Evolutionary conservation across 2,797 vertebrate genomes (phyloP), one percentile per base, ranked within the genome.

Genomic region (Phataginus tetradactyla): DNA sequence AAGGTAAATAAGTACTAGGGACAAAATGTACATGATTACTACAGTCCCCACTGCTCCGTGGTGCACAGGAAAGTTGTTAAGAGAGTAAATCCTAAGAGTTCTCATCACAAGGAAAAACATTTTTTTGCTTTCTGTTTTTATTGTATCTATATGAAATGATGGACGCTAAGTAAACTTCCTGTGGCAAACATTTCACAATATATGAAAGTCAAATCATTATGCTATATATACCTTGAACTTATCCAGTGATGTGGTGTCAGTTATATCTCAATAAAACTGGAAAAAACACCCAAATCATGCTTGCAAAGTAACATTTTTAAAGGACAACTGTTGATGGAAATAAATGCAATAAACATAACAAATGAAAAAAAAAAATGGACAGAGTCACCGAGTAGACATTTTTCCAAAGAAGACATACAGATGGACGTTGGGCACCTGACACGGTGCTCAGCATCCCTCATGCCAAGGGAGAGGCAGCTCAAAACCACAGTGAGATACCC

Each of bases 1-100:
- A 7, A 21, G 39, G 8, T 21, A n/a, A 63, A n/a, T 39, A 45
- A 25, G 32, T 83, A 8, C 29, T 23, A 83, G 53, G 42, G 68
- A 25, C 13, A 17, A 3, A 61, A 21, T 0, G 4, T 3, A 5
- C 42, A 8, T 4, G 23, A 3, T 2, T 6, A 45, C 23, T 25
- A 0, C 4, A 13, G 15, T 59, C 1, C 7, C 25, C 15, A 1
- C 2, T 13, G 71, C 57, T 14, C 15, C 14, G 29, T 20, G 71
- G 37, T 7, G 2, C n/a, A 12, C 1, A 9, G 10, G 71, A 9
- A 63, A 20, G 25, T 21, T 21, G 42, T 21, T 49, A 51, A 1
- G 11, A 34, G 45, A 63, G 25, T 8, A 42, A 72, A 45, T 42
- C 25, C 68, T 7, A 42, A 42, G 37, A 23, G 27, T 71, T 45